These are phyloP conservation scores for Galemys pyrenaicus DNA, from an alignment of 2,113 vertebrate species.

Conservation along the genomic window DNA sequence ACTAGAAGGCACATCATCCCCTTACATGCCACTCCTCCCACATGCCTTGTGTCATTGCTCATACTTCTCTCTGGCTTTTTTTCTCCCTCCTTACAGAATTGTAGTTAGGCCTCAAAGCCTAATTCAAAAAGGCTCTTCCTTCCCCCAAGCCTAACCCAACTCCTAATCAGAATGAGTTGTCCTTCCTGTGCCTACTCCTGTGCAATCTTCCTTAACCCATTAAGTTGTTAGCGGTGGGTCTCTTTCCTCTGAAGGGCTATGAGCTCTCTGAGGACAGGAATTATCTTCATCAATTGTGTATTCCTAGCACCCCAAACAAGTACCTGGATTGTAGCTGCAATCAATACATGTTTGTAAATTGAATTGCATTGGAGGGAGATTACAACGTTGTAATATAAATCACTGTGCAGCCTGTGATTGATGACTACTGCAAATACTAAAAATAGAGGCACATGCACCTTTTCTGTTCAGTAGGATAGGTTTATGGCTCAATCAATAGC, in stretches of 20 bases:
- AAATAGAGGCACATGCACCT: slow-evolving; percentile 62
- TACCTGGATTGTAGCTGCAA: slow-evolving; percentile 51
- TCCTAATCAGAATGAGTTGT: slow-evolving; percentile 34
- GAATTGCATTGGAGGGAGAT: slow-evolving; percentile 67
- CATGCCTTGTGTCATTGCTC: slow-evolving; percentile 2
- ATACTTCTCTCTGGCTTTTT: neutral
- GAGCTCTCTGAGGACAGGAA: slow-evolving; percentile 68
- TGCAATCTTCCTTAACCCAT: slow-evolving; percentile 20
- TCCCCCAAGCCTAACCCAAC: neutral
- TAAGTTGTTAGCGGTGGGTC: neutral
- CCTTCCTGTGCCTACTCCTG: neutral
- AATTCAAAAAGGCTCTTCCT: slow-evolving; percentile 51
- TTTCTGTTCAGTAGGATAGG: slow-evolving; percentile 51
- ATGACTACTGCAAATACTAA: slow-evolving; percentile 67
- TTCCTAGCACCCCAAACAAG: slow-evolving; percentile 53
- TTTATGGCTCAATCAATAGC: slow-evolving; percentile 68
- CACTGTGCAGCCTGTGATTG: slow-evolving; percentile 61
- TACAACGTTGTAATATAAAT: slow-evolving; percentile 67
- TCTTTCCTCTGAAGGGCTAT: slow-evolving; percentile 49
- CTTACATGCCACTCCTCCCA: neutral
- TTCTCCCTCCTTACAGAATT: neutral
- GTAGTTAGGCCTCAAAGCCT: slow-evolving; percentile 26
- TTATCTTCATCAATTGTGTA: slow-evolving; percentile 55
- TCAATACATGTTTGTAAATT: slow-evolving; percentile 71
- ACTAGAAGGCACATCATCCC: neutral